phyloP scores from a whole-genome alignment of 2,797 vertebrate genomes.

The Chaetodon trifasciatus region DNA sequence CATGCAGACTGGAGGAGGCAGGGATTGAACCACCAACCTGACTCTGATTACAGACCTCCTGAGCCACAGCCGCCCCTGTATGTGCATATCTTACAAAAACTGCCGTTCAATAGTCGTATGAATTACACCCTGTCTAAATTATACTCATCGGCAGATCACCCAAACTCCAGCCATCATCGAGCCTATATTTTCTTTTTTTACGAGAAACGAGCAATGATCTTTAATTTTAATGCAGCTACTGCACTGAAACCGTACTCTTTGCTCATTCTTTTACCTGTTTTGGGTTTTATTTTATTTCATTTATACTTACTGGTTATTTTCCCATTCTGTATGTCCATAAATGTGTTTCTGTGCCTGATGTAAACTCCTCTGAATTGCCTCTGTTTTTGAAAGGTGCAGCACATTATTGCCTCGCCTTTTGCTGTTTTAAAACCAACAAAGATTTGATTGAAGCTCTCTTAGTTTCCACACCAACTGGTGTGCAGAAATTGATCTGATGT shows the following conservation, averaged over 20 bases:
- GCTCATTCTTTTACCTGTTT: too few relatives aligned
- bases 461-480: background rate
- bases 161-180: background rate
- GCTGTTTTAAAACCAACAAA: background rate
- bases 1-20: too few relatives aligned
- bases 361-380: constrained; percentile 13
- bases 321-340: background rate
- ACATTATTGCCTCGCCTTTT: constrained; percentile 2
- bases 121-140: background rate
- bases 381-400: constrained; percentile 3
- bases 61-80: too few relatives aligned
- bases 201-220: background rate
- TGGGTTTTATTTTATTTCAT: background rate
- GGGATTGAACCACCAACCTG: too few relatives aligned
- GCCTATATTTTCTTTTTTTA: background rate
- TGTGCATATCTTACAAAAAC: background rate
- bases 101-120: background rate
- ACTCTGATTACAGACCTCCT: too few relatives aligned
- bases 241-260: background rate
- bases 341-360: background rate
- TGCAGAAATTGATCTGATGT: constrained; percentile 2
- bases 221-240: background rate
- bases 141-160: background rate
- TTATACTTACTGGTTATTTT: constrained; percentile 12
- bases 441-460: constrained; percentile 28